Evolutionary conservation across 2,113 vertebrate genomes (phyloP).

Genomic region (Rhinolophus ferrumequinum): DNA sequence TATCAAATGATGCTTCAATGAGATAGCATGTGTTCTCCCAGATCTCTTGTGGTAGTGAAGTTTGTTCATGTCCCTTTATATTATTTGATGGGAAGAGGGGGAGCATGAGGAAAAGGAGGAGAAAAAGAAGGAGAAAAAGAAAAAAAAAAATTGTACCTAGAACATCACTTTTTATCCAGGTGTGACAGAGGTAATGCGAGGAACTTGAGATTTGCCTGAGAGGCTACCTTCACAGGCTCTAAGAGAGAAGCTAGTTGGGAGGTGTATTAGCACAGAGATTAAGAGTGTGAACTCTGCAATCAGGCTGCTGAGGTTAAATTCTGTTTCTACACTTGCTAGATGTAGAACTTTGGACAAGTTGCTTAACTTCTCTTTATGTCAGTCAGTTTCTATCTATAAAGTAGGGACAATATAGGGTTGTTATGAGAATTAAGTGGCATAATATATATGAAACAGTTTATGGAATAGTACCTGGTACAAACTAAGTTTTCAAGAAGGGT

Average conservation of each 20-base stretch:
- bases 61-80: background rate
- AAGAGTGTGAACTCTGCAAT: background rate
- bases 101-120: background rate
- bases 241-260: background rate
- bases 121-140: background rate
- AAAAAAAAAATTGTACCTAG: background rate
- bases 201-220: background rate
- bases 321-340: background rate
- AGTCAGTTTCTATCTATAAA: conserved; percentile 6
- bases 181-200: background rate
- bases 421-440: background rate
- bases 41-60: background rate
- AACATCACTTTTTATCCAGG: background rate
- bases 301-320: background rate
- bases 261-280: background rate
- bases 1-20: background rate
- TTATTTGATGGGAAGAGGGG: background rate
- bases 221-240: background rate
- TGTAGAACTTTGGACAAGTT: background rate
- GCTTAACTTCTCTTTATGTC: conserved; percentile 11
- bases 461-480: background rate
- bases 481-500: conserved; percentile 8
- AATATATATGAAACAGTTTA: background rate
- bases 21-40: background rate
- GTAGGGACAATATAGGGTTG: background rate